Evolutionary conservation across 2,797 vertebrate species (phyloP).

Genomic region (Synaphobranchus kaupii): DNA sequence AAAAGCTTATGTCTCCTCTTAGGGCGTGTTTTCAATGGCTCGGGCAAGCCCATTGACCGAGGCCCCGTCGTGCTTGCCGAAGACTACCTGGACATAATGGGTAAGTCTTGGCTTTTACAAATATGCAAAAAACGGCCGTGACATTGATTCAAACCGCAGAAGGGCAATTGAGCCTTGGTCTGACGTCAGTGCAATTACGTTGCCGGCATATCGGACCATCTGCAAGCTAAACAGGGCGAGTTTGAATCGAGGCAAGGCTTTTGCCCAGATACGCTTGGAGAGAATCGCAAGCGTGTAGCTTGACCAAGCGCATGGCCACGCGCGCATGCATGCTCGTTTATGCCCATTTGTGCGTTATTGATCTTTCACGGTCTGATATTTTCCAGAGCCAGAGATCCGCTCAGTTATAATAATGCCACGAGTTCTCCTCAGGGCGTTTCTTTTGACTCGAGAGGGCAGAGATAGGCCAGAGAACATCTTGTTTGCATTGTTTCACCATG

Average conservation of each 20-base stretch:
- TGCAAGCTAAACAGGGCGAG: neutral
- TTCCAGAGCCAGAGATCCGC: neutral
- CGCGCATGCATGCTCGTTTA: neutral
- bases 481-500: neutral
- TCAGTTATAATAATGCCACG: neutral
- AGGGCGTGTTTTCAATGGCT: constrained; percentile 82
- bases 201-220: neutral
- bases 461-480: neutral
- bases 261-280: neutral
- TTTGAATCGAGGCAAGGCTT: neutral
- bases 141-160: neutral
- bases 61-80: constrained; percentile 79
- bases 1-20: constrained; percentile 31
- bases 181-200: neutral
- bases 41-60: constrained; percentile 81
- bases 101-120: constrained; percentile 53
- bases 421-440: neutral
- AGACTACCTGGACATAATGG: constrained; percentile 84
- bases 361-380: neutral
- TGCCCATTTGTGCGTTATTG: neutral
- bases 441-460: neutral
- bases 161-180: neutral
- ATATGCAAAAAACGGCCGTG: neutral
- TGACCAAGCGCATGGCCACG: neutral
- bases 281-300: neutral